phyloP scores from a whole-genome alignment of 2,888 invertebrate species.

The Epicampocera succincta region DNA sequence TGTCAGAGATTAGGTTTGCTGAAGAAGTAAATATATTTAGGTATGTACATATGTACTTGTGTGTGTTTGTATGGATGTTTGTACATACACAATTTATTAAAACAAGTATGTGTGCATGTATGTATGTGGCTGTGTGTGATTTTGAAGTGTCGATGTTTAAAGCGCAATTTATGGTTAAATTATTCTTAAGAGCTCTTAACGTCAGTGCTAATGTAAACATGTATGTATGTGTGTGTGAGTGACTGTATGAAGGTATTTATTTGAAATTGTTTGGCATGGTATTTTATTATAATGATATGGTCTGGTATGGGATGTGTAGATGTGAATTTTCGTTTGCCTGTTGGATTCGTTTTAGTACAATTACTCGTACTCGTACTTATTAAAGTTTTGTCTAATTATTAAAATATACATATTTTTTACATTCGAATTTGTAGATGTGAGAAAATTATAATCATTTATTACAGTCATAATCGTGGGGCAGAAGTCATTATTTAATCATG shows the following conservation, averaged over 20 bases:
- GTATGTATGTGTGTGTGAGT: too few relatives aligned
- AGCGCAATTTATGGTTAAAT: conserved; percentile 62
- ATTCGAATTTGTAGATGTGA: conserved; percentile 40
- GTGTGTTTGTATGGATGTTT: too few relatives aligned
- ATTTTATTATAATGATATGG: conserved; percentile 6
- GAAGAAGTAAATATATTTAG: not conserved
- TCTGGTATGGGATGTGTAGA: conserved; percentile 30
- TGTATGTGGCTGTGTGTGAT: too few relatives aligned
- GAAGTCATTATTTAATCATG: conserved; percentile 35
- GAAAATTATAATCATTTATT: conserved; percentile 59
- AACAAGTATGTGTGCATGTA: too few relatives aligned
- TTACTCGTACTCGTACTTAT: too few relatives aligned
- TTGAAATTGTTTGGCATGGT: conserved; percentile 20
- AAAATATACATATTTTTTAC: conserved; percentile 34
- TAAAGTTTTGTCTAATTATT: conserved; percentile 51
- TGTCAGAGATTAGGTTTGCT: conserved; percentile 23
- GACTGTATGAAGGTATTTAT: not conserved
- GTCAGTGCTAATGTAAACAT: conserved; percentile 26
- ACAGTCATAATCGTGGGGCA: conserved; percentile 42
- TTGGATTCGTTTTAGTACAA: conserved; percentile 21
- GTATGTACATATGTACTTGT: not conserved
- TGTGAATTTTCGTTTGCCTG: conserved; percentile 32
- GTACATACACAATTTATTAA: too few relatives aligned
- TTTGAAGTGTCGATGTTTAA: conserved; percentile 42
- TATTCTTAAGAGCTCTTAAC: conserved; percentile 57